These are phyloP conservation scores for Leptopilina syphax DNA, from an alignment of 2,888 invertebrate species.

Conservation along the genomic window DNA sequence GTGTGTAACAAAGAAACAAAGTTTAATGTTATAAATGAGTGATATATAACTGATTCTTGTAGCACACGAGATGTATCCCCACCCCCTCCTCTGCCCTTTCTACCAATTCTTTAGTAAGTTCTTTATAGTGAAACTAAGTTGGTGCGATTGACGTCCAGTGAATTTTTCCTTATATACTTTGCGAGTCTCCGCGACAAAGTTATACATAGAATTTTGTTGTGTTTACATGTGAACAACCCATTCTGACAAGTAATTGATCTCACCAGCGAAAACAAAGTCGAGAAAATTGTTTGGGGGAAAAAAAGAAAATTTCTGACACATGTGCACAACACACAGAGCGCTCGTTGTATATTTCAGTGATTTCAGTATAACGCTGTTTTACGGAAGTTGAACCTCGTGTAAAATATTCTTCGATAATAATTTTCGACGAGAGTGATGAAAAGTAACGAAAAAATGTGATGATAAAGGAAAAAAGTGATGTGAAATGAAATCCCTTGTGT, in stretches of 20 bases:
- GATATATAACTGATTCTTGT: background rate
- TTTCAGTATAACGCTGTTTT: constrained; percentile 19
- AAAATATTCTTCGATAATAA: background rate
- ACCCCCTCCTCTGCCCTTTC: background rate
- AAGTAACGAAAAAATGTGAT: background rate
- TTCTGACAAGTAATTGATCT: constrained; percentile 7
- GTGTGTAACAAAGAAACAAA: constrained; percentile 51
- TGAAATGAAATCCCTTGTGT: constrained; percentile 13
- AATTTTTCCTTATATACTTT: constrained; percentile 27
- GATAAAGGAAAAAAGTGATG: background rate
- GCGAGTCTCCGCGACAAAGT: background rate
- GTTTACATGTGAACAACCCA: background rate
- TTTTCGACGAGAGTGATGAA: constrained; percentile 1
- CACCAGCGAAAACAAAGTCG: background rate
- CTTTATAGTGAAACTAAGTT: constrained; percentile 23
- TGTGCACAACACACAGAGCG: constrained; percentile 35
- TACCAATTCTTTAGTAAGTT: constrained; percentile 5
- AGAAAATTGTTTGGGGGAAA: background rate
- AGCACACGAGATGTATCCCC: constrained; percentile 21
- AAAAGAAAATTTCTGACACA: constrained; percentile 29
- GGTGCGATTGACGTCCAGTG: constrained; percentile 36
- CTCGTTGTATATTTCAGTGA: background rate
- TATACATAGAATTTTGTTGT: background rate
- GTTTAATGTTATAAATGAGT: background rate
- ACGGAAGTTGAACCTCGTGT: constrained; percentile 29